Percentiles rank a stretch among this genome's conserved stretches.
Conservation (phyloP, 2,113 vertebrate genomes). For the Macrotis lagotis region DNA sequence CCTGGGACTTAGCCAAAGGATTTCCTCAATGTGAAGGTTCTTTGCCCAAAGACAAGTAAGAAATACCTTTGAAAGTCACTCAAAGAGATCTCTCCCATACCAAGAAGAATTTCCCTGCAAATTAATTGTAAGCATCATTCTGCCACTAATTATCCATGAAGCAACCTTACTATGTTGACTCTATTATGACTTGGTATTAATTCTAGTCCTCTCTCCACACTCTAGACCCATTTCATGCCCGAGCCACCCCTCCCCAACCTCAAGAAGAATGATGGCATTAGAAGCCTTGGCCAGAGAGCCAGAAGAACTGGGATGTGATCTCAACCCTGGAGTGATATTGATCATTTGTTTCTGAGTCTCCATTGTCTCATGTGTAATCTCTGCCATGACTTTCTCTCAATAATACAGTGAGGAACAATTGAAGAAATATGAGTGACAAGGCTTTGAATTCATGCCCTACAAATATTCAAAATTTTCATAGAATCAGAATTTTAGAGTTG, state of each 20-base stretch:
- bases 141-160: not conserved
- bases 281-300: not conserved
- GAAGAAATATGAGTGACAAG: not conserved
- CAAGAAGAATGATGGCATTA: not conserved
- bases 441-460: not conserved
- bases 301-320: not conserved
- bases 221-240: not conserved
- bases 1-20: not conserved
- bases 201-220: not conserved
- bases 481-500: not conserved
- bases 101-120: not conserved
- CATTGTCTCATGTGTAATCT: not conserved
- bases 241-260: not conserved
- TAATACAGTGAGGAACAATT: not conserved
- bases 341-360: not conserved
- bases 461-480: not conserved
- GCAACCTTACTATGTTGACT: not conserved
- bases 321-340: not conserved
- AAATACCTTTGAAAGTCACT: not conserved
- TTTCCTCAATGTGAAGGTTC: not conserved
- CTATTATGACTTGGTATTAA: not conserved
- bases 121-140: not conserved
- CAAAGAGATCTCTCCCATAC: not conserved
- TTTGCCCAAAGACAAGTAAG: not conserved
- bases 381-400: not conserved